These are phyloP conservation scores for Aspidiotus destructor DNA, from an alignment of 2,888 invertebrate species.

Conservation along the genomic window DNA sequence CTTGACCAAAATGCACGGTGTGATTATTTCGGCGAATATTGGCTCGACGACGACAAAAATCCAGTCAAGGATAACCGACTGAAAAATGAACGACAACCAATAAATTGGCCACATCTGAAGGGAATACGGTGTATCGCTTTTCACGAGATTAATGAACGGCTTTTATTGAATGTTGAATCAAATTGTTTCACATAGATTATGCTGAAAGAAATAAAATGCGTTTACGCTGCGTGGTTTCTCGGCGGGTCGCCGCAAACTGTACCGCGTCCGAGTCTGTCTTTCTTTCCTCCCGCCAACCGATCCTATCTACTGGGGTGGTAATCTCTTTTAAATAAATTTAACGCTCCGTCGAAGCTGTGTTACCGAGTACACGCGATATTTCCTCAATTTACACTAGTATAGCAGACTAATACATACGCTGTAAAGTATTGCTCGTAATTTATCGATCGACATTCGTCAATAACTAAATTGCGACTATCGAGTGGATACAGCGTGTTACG, in stretches of 20 bases:
- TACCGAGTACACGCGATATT: too few species aligned
- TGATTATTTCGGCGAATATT: too few species aligned
- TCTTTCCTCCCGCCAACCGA: slow-evolving; percentile 8
- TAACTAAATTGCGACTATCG: too few species aligned
- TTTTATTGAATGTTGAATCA: slow-evolving; percentile 27
- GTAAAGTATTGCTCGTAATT: too few species aligned
- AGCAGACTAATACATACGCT: too few species aligned
- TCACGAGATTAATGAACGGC: slow-evolving; percentile 29
- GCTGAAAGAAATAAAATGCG: slow-evolving; percentile 26
- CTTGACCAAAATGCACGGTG: too few species aligned
- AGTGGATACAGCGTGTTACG: too few species aligned
- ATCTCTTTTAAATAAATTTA: slow-evolving; percentile 8
- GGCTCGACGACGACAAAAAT: background rate
- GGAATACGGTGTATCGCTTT: slow-evolving; percentile 14
- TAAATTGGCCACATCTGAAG: slow-evolving; percentile 24
- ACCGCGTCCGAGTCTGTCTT: background rate
- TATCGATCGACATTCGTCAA: too few species aligned
- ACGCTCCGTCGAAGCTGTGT: background rate
- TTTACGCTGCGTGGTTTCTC: slow-evolving; percentile 30
- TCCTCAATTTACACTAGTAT: too few species aligned
- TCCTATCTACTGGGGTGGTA: background rate
- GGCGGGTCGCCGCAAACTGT: slow-evolving; percentile 25
- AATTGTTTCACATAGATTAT: slow-evolving; percentile 28
- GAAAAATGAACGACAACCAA: slow-evolving; percentile 15
- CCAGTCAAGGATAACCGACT: slow-evolving; percentile 1